Base-by-base conservation (phyloP, 1,140 invertebrate species). In the Stegodyphus mimosarum region DNA sequence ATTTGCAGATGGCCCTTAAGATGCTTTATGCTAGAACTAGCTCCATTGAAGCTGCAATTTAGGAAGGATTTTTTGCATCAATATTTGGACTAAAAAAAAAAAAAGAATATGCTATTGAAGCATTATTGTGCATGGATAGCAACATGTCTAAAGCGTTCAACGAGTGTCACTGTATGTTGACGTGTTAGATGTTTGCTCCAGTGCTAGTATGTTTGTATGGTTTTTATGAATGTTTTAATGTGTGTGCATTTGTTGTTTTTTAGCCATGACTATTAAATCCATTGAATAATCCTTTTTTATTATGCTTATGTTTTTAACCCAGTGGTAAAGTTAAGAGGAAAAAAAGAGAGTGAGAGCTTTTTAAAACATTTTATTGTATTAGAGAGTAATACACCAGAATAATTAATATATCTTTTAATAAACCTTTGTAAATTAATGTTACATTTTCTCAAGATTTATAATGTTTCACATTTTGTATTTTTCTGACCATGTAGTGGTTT, bases 401-500 rank as follows among this genome's bases (percentile, higher is more conserved):
- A 80, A 79, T 78, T 86, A 86, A 75, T 86, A 86, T 86, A 86
- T 86, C 85, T 86, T 86, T 86, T 86, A 86, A 86, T 86, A 86
- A 79, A 73, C 76, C 77, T 86, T 86, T 86, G 85, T 86, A 86
- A 86, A 75, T 86, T 84, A 86, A 86, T 86, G 85, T 86, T 86
- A 86, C 76, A 86, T 86, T 86, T 86, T 84, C 85, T 79, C 76
- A 86, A 86, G 85, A 80, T 86, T 86, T 86, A 86, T 86, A 86
- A 86, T 86, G 85, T 86, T 86, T 78, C 74, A 77, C 71, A 80
- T 86, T 86, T 86, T 86, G 85, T 86, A 86, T 86, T 86, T 86
- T 86, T 86, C 85, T 86, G 85, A 86, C 76, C 76, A 77, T 80
- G 81, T 84, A 84, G 81, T 84, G 81, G 67, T 84, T 84, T 84